Evolutionary conservation across 2,888 invertebrate genomes (phyloP).

Genomic region (Neoscelio sp.): DNA sequence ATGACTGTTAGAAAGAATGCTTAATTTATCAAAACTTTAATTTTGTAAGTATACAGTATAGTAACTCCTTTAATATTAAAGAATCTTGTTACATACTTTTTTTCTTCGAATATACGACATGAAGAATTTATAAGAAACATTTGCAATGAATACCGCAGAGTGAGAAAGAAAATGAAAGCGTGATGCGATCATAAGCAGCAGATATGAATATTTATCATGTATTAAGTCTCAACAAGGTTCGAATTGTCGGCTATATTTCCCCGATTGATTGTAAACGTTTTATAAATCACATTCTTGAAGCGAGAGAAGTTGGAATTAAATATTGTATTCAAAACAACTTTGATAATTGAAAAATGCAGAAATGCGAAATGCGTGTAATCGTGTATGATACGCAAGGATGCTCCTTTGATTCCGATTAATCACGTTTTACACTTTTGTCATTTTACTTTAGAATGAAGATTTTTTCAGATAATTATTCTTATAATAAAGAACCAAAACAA

Average conservation of each 20-base stretch:
- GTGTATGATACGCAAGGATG: no score
- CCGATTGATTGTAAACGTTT: slow-evolving; percentile 5
- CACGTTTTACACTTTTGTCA: no score
- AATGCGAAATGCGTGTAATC: no score
- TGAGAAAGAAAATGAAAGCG: slow-evolving; percentile 19
- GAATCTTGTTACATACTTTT: no score
- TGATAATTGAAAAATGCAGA: not conserved
- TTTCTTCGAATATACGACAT: not conserved
- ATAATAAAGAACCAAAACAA: no score
- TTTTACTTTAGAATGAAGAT: no score
- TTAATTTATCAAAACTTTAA: no score
- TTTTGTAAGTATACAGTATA: no score
- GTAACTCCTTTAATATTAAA: no score
- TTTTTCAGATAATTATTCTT: no score
- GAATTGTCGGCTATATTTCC: slow-evolving; percentile 1
- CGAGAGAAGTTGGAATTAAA: not conserved
- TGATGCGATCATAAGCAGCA: slow-evolving; percentile 20
- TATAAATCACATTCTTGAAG: not conserved
- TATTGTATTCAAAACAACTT: slow-evolving; percentile 2
- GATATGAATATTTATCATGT: slow-evolving; percentile 31
- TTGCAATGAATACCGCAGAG: slow-evolving; percentile 3
- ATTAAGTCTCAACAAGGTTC: slow-evolving; percentile 14
- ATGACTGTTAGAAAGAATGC: no score
- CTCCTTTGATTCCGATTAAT: no score
- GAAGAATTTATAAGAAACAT: slow-evolving; percentile 7